Evolutionary conservation across 2,888 invertebrate species (phyloP).

Genomic region (Pristionchus maxplancki): DNA sequence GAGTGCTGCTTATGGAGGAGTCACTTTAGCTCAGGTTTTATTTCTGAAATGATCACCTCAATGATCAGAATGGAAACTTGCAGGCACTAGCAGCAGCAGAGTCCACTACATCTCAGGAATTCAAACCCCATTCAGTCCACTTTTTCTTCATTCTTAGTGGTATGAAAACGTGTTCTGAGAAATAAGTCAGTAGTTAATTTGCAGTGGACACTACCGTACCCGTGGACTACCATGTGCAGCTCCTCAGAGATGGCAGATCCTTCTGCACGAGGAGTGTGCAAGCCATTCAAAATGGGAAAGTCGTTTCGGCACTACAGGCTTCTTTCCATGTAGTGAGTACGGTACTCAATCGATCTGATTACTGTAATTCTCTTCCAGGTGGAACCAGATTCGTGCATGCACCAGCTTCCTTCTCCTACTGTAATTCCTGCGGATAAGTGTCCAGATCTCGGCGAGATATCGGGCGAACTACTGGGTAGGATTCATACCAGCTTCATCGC

Average conservation of each 20-base stretch:
- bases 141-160: slow-evolving; percentile 73
- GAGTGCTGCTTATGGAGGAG: slow-evolving; percentile 71
- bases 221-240: slow-evolving; percentile 79
- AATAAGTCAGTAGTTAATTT: slow-evolving; percentile 32
- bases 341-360: background rate
- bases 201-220: slow-evolving; percentile 74
- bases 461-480: slow-evolving; percentile 7
- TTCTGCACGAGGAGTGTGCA: slow-evolving; percentile 76
- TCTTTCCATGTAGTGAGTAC: slow-evolving; percentile 68
- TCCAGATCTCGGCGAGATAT: background rate
- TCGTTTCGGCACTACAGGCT: slow-evolving; percentile 77
- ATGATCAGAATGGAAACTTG: background rate
- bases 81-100: slow-evolving; percentile 70
- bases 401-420: slow-evolving; percentile 62
- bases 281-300: slow-evolving; percentile 78
- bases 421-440: slow-evolving; percentile 57
- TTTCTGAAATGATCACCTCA: background rate
- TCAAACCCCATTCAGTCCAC: slow-evolving; percentile 71
- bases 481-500: background rate
- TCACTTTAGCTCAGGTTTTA: slow-evolving; percentile 68
- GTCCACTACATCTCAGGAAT: slow-evolving; percentile 64
- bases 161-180: slow-evolving; percentile 1
- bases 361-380: slow-evolving; percentile 41
- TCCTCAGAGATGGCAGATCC: slow-evolving; percentile 78
- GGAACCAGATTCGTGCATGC: slow-evolving; percentile 60